Percentiles rank a stretch among this genome's conserved stretches.
Evolutionary conservation across 2,888 invertebrate species (phyloP).

Genomic region (Tryphoninae sp.): DNA sequence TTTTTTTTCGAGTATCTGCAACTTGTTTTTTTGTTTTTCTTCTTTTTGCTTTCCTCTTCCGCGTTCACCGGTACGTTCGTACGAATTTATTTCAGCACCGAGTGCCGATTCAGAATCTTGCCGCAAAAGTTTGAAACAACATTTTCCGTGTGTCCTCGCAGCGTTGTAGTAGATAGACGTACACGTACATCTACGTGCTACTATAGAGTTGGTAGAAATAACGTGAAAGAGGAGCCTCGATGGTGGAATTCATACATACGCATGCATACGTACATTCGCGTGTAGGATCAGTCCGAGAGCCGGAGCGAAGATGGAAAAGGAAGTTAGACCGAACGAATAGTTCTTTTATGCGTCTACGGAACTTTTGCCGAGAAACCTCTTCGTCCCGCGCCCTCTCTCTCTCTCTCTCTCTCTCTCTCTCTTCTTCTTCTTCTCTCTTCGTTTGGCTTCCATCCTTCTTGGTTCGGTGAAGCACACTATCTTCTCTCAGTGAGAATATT

Average conservation of each 20-base stretch:
- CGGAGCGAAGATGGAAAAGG: conserved; percentile 51
- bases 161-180: background rate
- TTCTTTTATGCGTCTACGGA: conserved; percentile 53
- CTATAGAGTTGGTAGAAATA: conserved; percentile 7
- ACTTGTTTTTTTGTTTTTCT: background rate
- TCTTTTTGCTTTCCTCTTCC: background rate
- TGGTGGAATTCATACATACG: conserved; percentile 46
- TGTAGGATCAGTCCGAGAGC: conserved; percentile 41
- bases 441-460: conserved; percentile 51
- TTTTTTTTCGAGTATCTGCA: conserved; percentile 3
- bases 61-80: conserved; percentile 17
- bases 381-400: conserved; percentile 7
- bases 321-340: conserved; percentile 57
- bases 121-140: conserved; percentile 53
- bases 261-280: conserved; percentile 29
- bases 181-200: background rate
- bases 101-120: conserved; percentile 13
- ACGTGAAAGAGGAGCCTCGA: conserved; percentile 24
- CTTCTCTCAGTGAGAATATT: conserved; percentile 47
- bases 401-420: conserved; percentile 20
- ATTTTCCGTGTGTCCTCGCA: conserved; percentile 21
- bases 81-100: conserved; percentile 48
- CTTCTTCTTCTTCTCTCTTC: conserved; percentile 57
- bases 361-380: conserved; percentile 43
- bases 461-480: background rate